phyloP scores from a whole-genome alignment of 2,797 vertebrate species.

The Anolis apletophallus region DNA sequence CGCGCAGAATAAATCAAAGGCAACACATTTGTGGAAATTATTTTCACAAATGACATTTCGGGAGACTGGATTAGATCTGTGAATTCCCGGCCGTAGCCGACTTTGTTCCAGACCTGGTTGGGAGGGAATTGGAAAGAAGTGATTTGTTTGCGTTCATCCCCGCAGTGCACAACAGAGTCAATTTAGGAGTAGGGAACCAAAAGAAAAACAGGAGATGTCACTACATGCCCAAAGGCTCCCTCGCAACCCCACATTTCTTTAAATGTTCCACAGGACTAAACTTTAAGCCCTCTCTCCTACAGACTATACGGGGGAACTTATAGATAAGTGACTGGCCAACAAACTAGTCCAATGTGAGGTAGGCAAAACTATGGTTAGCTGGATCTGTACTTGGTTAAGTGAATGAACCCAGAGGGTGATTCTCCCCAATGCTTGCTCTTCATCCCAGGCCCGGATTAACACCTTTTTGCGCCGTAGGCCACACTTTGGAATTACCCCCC shows the following conservation, averaged over 20 bases:
- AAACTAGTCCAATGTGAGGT: no score
- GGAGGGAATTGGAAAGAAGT: background rate
- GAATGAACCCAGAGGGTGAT: no score
- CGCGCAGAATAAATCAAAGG: background rate
- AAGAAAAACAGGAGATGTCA: background rate
- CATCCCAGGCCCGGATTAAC: no score
- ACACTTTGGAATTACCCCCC: no score
- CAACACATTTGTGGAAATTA: constrained; percentile 9
- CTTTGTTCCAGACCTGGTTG: background rate
- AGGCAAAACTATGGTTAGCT: no score
- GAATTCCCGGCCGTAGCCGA: background rate
- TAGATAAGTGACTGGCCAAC: background rate
- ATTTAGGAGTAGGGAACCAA: background rate
- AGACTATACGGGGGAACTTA: background rate
- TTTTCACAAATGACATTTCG: background rate
- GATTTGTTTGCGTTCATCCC: background rate
- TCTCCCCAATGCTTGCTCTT: no score
- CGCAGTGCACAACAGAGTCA: background rate
- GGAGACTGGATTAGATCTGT: background rate
- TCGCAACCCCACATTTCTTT: background rate
- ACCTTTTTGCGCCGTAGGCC: no score
- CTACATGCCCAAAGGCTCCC: background rate
- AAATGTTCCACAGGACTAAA: background rate
- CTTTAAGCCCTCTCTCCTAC: no score
- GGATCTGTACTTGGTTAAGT: no score